Evolutionary conservation across 2,113 vertebrate species (phyloP).

Genomic region (Ptychochromis oligacanthus): DNA sequence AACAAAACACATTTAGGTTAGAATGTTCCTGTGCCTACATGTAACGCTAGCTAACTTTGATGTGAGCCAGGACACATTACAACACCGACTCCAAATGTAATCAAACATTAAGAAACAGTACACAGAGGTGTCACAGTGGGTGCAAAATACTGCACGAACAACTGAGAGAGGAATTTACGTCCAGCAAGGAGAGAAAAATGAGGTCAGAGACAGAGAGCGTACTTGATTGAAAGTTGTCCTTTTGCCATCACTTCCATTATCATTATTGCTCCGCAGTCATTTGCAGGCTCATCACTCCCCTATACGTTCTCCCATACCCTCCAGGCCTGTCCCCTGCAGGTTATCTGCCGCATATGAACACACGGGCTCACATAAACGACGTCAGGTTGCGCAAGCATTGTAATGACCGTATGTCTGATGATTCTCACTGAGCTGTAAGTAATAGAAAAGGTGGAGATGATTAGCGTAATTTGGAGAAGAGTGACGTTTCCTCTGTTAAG

Average conservation of each 20-base stretch:
- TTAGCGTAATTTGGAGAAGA: background rate
- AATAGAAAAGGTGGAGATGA: background rate
- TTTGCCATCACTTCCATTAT: conserved; percentile 76
- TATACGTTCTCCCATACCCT: conserved; percentile 49
- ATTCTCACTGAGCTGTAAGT: background rate
- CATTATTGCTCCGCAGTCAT: conserved; percentile 73
- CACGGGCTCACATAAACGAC: background rate
- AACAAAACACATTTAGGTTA: background rate
- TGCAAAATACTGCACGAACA: conserved; percentile 12
- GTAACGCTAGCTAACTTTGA: background rate
- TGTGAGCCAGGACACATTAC: background rate
- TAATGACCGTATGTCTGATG: background rate
- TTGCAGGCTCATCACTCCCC: conserved; percentile 59
- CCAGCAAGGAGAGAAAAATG: conserved; percentile 30
- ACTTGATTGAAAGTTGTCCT: conserved; percentile 66
- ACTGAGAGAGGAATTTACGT: conserved; percentile 14
- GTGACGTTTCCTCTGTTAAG: background rate
- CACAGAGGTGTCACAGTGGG: conserved; percentile 2
- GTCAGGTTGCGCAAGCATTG: background rate
- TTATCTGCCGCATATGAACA: conserved; percentile 4
- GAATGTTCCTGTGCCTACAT: background rate
- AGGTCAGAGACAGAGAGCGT: conserved; percentile 19
- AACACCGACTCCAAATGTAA: background rate
- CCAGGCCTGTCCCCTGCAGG: conserved; percentile 29
- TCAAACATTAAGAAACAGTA: background rate